These are phyloP conservation scores for Galbula dea DNA, from an alignment of 2,113 vertebrate species.

Conservation along the genomic window DNA sequence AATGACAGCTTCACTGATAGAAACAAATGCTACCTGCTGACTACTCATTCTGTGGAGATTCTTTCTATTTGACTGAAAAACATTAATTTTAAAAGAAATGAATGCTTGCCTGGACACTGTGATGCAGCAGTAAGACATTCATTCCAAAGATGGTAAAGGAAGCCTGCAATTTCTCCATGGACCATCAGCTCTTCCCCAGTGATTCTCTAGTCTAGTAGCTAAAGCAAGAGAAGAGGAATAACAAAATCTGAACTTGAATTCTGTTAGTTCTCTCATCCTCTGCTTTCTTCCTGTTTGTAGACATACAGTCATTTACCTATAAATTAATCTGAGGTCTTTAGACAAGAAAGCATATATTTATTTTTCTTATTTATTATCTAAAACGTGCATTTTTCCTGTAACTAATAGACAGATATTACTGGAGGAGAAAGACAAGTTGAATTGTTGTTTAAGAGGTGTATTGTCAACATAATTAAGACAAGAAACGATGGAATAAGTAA, in stretches of 20 bases:
- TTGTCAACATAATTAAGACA: not conserved
- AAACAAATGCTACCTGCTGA: constrained; percentile 39
- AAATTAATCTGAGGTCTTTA: not conserved
- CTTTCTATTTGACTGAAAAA: constrained; percentile 11
- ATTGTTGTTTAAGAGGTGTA: not conserved
- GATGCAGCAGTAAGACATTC: not conserved
- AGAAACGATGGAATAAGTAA: not conserved
- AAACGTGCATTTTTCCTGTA: not conserved
- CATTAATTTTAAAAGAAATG: not conserved
- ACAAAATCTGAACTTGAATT: not conserved
- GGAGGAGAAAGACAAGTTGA: not conserved
- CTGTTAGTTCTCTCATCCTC: not conserved
- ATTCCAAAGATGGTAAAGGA: not conserved
- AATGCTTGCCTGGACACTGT: constrained; percentile 3
- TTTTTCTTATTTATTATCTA: not conserved
- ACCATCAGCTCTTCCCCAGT: not conserved
- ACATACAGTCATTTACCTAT: rapidly evolving
- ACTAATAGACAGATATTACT: not conserved
- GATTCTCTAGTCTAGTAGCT: not conserved
- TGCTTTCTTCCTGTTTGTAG: not conserved
- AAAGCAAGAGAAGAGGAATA: not conserved
- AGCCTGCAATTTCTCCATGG: not conserved
- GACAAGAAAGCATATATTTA: not conserved
- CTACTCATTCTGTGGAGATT: not conserved
- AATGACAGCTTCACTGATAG: constrained; percentile 1